Evolutionary conservation across 2,888 invertebrate genomes (phyloP), one percentile per base, ranked within the genome.

Genomic region (Agonopterix subpropinquella): DNA sequence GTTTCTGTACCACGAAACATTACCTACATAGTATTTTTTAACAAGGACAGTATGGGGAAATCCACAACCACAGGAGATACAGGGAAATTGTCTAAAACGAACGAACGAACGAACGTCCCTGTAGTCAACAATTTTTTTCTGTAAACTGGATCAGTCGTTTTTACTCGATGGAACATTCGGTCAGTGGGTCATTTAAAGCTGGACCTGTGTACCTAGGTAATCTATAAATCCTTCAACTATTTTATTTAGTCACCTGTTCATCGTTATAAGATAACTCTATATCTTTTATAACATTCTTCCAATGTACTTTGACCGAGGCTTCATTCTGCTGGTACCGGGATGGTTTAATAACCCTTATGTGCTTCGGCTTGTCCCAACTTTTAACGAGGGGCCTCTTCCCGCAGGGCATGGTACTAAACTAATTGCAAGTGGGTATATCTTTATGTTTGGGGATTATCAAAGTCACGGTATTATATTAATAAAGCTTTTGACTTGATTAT

Each of bases 241-340:
- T 5, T 28, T 28, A n/a, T 13, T 2, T 28, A 48, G 36, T 11
- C 54, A 85, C 87, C 75, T 80, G 70, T 50, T 86, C 87, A 68
- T 87, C 88, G 64, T 83, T 79, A 52, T 85, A 86, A 11, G 77
- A 78, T 18, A 77, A 52, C 57, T 87, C 88, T 59, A 87, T 59
- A 44, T 73, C 72, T n/a, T 57, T 62, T 10, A 81, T 57, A 11
- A 85, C 84, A 52, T 80, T 80, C 49, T 61, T 77, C 87, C 88
- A 88, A 52, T 88, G 87, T 41, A 63, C 57, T 66, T 84, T 88
- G 2, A 87, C 86, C 1, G 81, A 80, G 0, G 70, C 73, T 56
- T 85, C 86, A 45, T 80, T 86, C 53, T 83, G 70, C 54, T 88
- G 80, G 50, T 83, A 86, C 1, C 67, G 73, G 11, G 88, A 88